Evolutionary conservation across 2,797 vertebrate genomes (phyloP), one percentile per base, ranked within the genome.

Genomic region (Argya squamiceps): DNA sequence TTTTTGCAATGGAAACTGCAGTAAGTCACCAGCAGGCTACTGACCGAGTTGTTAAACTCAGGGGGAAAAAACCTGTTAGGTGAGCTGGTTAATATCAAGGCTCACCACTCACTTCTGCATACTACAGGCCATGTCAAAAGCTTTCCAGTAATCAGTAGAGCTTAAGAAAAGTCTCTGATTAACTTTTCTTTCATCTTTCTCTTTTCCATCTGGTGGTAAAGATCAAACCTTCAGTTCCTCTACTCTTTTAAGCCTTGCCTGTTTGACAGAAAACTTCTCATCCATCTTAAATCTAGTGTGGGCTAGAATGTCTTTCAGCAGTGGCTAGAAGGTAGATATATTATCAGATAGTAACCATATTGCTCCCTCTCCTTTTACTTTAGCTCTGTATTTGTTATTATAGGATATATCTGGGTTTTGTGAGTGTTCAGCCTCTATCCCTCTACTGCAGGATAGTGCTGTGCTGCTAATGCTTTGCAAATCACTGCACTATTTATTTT

Each of bases 181-280:
- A 97, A 96, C 85, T 96, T 92, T 97, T 94, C 93, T 97, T 97
- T 97, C 97, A 96, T 97, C 97, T 97, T 97, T 95, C 78, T 88
- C 96, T 95, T 96, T 95, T 84, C 96, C 93, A 91, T 94, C 94
- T 96, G 95, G 89, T 96, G 94, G 95, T 97, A 96, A 94, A 96
- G 95, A 97, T 96, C 95, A 97, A 96, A 95, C 94, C 91, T 96
- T 92, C 93, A 95, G 91, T 94, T 97, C 93, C 93, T 95, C 95
- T 90, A 88, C 90, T 94, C 92, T 95, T 95, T 96, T 93, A 95
- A 96, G 91, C 91, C 71, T 91, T 85, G 91, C 88, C 95, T 96
- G 93, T 95, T 96, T 97, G 97, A 97, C 92, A 96, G 92, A 93
- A 92, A 96, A 92, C 85, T 95, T 95, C 94, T 95, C 92, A 96